Percentiles rank a stretch among this genome's conserved stretches.
Evolutionary conservation across 2,797 vertebrate species (phyloP).

Genomic region (Pseudochaenichthys georgianus): DNA sequence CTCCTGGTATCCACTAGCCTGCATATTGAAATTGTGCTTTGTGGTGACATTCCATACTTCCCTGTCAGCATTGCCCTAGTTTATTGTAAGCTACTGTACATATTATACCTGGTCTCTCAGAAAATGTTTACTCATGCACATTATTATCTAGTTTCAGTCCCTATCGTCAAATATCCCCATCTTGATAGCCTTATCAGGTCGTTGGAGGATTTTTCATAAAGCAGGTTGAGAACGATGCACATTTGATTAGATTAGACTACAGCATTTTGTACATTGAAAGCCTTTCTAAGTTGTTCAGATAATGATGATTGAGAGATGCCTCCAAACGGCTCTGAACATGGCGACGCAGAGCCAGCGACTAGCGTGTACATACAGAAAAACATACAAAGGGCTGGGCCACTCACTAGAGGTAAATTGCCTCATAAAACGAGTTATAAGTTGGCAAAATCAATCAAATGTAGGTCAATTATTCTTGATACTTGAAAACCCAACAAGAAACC

Average conservation of each 20-base stretch:
- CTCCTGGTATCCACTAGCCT: slow-evolving; percentile 33
- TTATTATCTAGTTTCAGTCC: slow-evolving; percentile 20
- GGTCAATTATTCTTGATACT: too few relatives aligned
- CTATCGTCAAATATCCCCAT: slow-evolving; percentile 4
- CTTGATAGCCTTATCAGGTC: slow-evolving; percentile 2
- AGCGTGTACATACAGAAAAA: too few relatives aligned
- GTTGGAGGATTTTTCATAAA: slow-evolving; percentile 15
- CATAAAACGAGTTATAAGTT: too few relatives aligned
- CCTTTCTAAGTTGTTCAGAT: not conserved
- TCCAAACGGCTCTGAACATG: not conserved
- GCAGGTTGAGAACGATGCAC: slow-evolving; percentile 13
- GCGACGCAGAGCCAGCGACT: too few relatives aligned
- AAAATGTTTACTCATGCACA: slow-evolving; percentile 41
- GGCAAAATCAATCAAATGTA: too few relatives aligned
- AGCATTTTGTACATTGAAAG: not conserved
- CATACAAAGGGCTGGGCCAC: too few relatives aligned
- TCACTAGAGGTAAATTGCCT: too few relatives aligned
- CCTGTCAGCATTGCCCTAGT: slow-evolving; percentile 61
- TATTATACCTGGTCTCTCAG: slow-evolving; percentile 42
- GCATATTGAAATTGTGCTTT: slow-evolving; percentile 55
- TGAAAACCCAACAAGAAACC: too few relatives aligned
- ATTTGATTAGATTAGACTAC: not conserved
- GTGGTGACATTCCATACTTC: slow-evolving; percentile 43
- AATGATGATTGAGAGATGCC: too few relatives aligned
- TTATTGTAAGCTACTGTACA: slow-evolving; percentile 31